Evolutionary conservation across 2,888 invertebrate genomes (phyloP).

Genomic region (Drosophila vallismaia): DNA sequence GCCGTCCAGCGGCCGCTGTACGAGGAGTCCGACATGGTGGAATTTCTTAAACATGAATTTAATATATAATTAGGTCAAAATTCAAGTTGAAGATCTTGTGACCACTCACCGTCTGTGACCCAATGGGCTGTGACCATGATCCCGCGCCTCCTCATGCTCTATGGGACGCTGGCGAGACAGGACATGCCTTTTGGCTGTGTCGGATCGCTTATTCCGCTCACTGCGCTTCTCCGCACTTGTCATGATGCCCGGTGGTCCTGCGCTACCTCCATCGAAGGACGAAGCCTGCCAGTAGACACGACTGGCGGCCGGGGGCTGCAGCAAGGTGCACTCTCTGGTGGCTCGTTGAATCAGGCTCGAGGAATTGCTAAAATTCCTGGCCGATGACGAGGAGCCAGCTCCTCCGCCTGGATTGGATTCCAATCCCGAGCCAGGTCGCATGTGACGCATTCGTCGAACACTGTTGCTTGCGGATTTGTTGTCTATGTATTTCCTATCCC

Average conservation of each 20-base stretch:
- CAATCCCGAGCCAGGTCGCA: constrained; percentile 23
- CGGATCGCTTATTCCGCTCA: constrained; percentile 86
- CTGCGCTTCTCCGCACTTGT: constrained; percentile 81
- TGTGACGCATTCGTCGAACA: constrained; percentile 73
- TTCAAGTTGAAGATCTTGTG: not conserved
- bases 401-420: constrained; percentile 11
- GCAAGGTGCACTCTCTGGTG: constrained; percentile 84
- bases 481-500: constrained; percentile 56
- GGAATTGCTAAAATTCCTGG: constrained; percentile 80
- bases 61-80: too few species aligned
- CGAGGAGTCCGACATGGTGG: constrained; percentile 83
- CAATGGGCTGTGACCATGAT: constrained; percentile 69
- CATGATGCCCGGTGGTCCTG: constrained; percentile 58
- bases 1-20: constrained; percentile 82
- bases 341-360: constrained; percentile 81
- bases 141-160: constrained; percentile 86
- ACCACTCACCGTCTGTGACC: constrained; percentile 78
- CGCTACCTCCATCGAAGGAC: constrained; percentile 88
- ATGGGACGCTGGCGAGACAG: constrained; percentile 91
- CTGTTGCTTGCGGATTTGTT: constrained; percentile 60
- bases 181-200: constrained; percentile 89
- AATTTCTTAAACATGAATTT: constrained; percentile 65
- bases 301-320: constrained; percentile 87
- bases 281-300: constrained; percentile 88
- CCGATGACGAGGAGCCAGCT: constrained; percentile 55